Evolutionary conservation across 2,113 vertebrate genomes (phyloP).

Genomic region (Tyto alba): DNA sequence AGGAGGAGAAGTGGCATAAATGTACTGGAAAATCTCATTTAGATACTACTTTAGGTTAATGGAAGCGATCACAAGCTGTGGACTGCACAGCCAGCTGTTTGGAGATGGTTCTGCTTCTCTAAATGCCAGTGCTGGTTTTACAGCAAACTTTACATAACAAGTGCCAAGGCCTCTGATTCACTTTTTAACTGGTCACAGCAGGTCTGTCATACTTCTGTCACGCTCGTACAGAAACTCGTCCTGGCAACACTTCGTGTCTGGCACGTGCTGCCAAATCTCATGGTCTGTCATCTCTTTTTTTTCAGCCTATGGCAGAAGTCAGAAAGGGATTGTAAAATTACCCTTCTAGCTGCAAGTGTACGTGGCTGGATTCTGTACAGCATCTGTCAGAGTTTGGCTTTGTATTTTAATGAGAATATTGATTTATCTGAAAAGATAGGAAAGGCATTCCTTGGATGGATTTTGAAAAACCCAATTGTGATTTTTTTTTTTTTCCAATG

Average conservation of each 20-base stretch:
- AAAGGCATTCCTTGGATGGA: background rate
- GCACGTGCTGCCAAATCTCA: background rate
- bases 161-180: background rate
- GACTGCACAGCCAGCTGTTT: background rate
- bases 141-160: background rate
- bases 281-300: background rate
- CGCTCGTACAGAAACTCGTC: background rate
- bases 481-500: background rate
- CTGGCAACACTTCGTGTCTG: background rate
- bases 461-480: background rate
- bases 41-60: background rate
- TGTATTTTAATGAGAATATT: background rate
- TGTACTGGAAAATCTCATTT: background rate
- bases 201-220: background rate
- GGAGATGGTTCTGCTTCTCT: background rate
- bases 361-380: background rate
- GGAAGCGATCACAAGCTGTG: background rate
- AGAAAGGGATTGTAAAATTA: background rate
- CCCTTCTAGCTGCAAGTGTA: background rate
- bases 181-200: background rate
- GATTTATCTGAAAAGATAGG: background rate
- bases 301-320: background rate
- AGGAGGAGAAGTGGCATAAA: background rate
- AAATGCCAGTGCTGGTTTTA: background rate
- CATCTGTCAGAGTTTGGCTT: background rate